phyloP scores from a whole-genome alignment of 2,797 vertebrate genomes.

The Orestias chungarensis region DNA sequence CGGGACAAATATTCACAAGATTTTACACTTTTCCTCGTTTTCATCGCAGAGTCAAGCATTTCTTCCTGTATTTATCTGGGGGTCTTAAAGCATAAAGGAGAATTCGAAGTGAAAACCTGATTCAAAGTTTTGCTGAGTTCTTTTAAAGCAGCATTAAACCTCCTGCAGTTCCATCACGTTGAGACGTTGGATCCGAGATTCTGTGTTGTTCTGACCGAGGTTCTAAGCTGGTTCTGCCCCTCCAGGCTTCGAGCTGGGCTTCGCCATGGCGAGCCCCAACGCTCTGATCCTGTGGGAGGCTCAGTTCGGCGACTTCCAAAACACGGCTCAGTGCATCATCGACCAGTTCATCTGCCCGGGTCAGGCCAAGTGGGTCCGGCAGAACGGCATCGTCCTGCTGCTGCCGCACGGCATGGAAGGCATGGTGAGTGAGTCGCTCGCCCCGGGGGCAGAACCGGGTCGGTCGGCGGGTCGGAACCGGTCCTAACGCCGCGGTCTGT shows the following conservation, averaged over 20 bases:
- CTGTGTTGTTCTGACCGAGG: not conserved
- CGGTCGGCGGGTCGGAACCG: not conserved
- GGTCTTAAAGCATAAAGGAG: no score
- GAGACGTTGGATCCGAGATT: no score
- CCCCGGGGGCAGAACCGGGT: not conserved
- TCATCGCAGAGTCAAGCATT: no score
- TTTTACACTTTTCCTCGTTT: no score
- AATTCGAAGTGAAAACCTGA: no score
- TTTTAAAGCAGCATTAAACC: no score
- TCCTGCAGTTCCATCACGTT: no score
- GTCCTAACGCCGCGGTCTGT: not conserved
- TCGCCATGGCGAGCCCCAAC: constrained; percentile 91
- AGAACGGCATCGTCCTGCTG: constrained; percentile 91
- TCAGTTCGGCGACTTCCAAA: constrained; percentile 92
- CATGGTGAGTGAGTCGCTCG: constrained; percentile 78
- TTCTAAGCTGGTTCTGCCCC: not conserved
- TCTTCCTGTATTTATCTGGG: no score
- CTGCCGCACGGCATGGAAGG: constrained; percentile 94
- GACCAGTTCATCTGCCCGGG: constrained; percentile 93
- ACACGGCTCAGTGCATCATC: constrained; percentile 92
- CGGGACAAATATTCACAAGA: no score
- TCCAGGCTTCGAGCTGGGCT: constrained; percentile 89
- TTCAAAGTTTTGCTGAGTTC: no score
- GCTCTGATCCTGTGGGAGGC: constrained; percentile 92
- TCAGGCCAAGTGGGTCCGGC: constrained; percentile 92